Base-by-base conservation (phyloP, 1,140 invertebrate genomes). In the Carposina sasakii region DNA sequence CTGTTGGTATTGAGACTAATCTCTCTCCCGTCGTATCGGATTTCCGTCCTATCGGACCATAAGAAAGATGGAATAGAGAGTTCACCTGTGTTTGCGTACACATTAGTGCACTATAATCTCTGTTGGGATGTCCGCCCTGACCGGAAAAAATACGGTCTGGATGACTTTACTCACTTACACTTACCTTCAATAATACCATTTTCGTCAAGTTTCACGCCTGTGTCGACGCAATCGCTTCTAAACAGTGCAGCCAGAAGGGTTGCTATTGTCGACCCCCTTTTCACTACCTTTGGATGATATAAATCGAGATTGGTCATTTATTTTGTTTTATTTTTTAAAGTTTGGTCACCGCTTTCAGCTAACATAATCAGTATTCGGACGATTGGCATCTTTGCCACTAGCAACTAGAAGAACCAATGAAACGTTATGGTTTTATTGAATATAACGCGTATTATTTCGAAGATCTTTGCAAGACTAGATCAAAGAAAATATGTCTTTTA, bases 211-310 rank as follows among this genome's bases (percentile, higher is more conserved):
- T 15, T n/a, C 3, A 77, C 57, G 9, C 63, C 64, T 3, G 41
- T 59, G 6, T 19, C 24, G 0, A 20, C 30, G 41, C 77, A 81
- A 21, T 74, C 72, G 20, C 71, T 63, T 33, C 69, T 55, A 39
- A 76, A 78, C n/a, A 82, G 43, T 2, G 75, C 57, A 2, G 78
- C 75, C 19, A 82, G 30, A 13, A 82, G 53, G 26, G 42, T 63
- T 2, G 67, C 70, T 31, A 82, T 73, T 0, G 68, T 76, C 0
- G 68, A 52, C 1, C 78, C 76, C 21, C 64, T 58, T 34, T 65
- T 71, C 0, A 78, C 73, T 8, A 76, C 12, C 15, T 28, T 53
- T n/a, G 74, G 69, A 33, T 59, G 36, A 74, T 77, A 45, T 8
- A 54, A 70, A 46, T n/a, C n/a, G n/a, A n/a, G n/a, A n/a, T n/a